Evolutionary conservation across 2,113 vertebrate genomes (phyloP).

Genomic region (Sander vitreus): DNA sequence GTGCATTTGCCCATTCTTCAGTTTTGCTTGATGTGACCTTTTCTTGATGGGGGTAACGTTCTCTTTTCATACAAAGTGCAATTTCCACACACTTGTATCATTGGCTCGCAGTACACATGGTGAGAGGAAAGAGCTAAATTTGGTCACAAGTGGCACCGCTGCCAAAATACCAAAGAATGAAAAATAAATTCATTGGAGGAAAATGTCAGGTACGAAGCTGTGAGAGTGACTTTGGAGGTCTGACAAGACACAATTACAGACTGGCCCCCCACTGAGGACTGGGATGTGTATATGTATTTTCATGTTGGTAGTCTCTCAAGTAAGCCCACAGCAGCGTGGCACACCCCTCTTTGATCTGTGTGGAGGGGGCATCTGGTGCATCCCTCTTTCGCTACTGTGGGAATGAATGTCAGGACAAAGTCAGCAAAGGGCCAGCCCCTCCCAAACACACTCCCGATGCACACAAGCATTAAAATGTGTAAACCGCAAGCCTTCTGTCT

Average conservation of each 20-base stretch:
- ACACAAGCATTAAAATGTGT: slow-evolving; percentile 42
- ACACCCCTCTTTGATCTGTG: slow-evolving; percentile 73
- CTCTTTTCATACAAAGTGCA: slow-evolving; percentile 50
- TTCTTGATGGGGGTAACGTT: slow-evolving; percentile 52
- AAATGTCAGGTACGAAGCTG: slow-evolving; percentile 80
- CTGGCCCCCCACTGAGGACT: slow-evolving; percentile 64
- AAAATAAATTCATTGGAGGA: slow-evolving; percentile 76
- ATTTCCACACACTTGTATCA: slow-evolving; percentile 62
- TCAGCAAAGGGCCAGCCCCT: slow-evolving; percentile 50
- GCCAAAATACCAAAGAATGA: slow-evolving; percentile 80
- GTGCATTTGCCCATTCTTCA: slow-evolving; percentile 37
- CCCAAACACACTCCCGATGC: slow-evolving; percentile 23
- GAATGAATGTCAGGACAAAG: slow-evolving; percentile 71
- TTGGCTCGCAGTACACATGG: slow-evolving; percentile 49
- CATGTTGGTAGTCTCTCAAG: slow-evolving; percentile 70
- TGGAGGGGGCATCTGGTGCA: slow-evolving; percentile 49
- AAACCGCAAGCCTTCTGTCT: slow-evolving; percentile 31
- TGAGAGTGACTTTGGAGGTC: slow-evolving; percentile 75
- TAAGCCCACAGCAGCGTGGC: slow-evolving; percentile 57
- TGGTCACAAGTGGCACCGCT: slow-evolving; percentile 70
- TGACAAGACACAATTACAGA: slow-evolving; percentile 82
- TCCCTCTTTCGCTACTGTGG: slow-evolving; percentile 43
- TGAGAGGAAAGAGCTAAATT: slow-evolving; percentile 67
- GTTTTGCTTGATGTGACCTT: slow-evolving; percentile 54
- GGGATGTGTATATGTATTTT: slow-evolving; percentile 73